Percentiles rank a stretch among this genome's conserved stretches.
These are phyloP conservation scores for Nesospiza acunhae DNA, from an alignment of 2,113 vertebrate species.

Conservation along the genomic window DNA sequence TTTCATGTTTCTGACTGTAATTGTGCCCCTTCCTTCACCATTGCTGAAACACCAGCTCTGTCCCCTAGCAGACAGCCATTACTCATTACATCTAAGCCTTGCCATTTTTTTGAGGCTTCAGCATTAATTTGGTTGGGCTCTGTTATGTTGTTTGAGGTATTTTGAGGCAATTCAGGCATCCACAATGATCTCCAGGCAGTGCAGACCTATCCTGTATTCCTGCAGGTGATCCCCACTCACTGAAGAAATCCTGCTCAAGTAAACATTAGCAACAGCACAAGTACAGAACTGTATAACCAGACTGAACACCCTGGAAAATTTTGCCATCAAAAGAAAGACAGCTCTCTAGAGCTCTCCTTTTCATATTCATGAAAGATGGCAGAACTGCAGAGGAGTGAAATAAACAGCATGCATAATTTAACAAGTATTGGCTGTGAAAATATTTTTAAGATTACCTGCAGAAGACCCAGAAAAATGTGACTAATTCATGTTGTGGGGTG, in stretches of 20 bases:
- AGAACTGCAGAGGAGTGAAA: background rate
- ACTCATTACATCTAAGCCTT: background rate
- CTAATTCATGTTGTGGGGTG: background rate
- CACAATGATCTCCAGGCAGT: fast-evolving
- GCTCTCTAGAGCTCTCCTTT: background rate
- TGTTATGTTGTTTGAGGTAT: background rate
- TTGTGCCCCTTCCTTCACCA: background rate
- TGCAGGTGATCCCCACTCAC: fast-evolving
- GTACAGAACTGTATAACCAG: background rate
- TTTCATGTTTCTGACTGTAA: background rate
- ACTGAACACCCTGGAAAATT: background rate
- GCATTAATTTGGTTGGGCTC: background rate
- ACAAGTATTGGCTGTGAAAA: background rate
- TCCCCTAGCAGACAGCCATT: background rate
- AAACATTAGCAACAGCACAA: background rate
- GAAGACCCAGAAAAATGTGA: conserved; percentile 13
- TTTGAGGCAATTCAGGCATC: fast-evolving
- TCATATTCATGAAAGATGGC: background rate
- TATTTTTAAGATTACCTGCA: conserved; percentile 42
- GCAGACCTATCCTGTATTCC: background rate
- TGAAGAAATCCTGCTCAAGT: background rate
- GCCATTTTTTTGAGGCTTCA: background rate
- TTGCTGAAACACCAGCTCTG: background rate
- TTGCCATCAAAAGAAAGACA: background rate
- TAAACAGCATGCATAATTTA: conserved; percentile 65